phyloP scores from a whole-genome alignment of 1,140 invertebrate genomes.

The Diprion similis region DNA sequence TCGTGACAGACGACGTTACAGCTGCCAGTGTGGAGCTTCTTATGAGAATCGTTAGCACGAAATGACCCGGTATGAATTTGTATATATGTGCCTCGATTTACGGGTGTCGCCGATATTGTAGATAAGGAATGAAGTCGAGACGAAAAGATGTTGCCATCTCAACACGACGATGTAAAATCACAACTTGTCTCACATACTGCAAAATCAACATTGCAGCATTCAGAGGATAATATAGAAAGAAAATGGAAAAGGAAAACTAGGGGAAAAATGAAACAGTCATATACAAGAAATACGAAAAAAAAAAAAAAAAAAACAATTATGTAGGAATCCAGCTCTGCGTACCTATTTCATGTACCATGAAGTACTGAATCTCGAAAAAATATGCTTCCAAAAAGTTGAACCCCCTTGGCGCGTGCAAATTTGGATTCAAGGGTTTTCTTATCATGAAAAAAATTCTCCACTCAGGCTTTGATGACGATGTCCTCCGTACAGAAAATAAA shows the following conservation, averaged over 20 bases:
- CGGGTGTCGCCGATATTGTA: neutral
- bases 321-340: neutral
- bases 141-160: neutral
- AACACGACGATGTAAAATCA: too few relatives aligned
- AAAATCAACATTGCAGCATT: too few relatives aligned
- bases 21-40: too few relatives aligned
- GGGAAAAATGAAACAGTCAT: too few relatives aligned
- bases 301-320: neutral
- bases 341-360: neutral
- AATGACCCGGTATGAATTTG: too few relatives aligned
- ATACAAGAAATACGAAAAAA: neutral
- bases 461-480: neutral
- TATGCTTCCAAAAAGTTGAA: neutral
- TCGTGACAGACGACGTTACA: too few relatives aligned
- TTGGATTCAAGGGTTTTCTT: neutral
- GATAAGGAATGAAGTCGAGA: neutral
- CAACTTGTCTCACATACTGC: too few relatives aligned
- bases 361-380: neutral
- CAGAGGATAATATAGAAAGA: too few relatives aligned
- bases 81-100: neutral
- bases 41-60: too few relatives aligned
- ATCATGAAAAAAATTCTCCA: neutral
- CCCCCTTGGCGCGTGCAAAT: neutral
- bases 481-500: too few relatives aligned
- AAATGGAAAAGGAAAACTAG: too few relatives aligned